Percentiles rank a stretch among this genome's conserved stretches.
Evolutionary conservation across 2,113 vertebrate genomes (phyloP).

Genomic region (Geococcyx californianus): DNA sequence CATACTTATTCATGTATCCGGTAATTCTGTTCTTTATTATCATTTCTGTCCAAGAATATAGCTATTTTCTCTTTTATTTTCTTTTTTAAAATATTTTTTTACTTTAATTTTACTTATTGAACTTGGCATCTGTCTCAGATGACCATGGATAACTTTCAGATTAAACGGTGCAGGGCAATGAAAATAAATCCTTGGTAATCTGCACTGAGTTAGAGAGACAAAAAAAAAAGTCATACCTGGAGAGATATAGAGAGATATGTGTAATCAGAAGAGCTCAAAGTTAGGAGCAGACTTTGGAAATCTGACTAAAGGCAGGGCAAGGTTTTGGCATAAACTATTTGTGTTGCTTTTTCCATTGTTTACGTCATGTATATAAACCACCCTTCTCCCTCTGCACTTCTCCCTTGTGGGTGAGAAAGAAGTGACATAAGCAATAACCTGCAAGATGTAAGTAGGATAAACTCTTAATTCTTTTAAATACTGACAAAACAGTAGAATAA

Average conservation of each 20-base stretch:
- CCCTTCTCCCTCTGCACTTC: not conserved
- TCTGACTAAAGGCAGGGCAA: not conserved
- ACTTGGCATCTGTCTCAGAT: not conserved
- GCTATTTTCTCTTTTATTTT: not conserved
- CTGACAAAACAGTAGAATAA: not conserved
- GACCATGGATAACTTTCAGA: not conserved
- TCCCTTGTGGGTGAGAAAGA: not conserved
- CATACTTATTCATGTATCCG: not conserved
- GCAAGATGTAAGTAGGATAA: not conserved
- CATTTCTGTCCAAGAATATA: not conserved
- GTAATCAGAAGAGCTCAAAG: not conserved
- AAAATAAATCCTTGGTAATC: not conserved
- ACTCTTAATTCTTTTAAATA: not conserved
- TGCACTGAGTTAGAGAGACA: rapidly evolving
- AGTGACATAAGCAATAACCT: not conserved
- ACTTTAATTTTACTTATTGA: not conserved
- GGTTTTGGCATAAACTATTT: not conserved
- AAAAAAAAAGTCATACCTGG: not conserved
- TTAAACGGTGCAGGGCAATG: not conserved
- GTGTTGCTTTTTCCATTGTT: not conserved
- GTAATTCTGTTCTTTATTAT: not conserved
- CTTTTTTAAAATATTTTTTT: not conserved
- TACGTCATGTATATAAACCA: rapidly evolving
- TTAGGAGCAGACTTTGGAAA: not conserved
- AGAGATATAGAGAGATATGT: not conserved